Evolutionary conservation across 2,888 invertebrate species (phyloP).

Genomic region (Tachina lurida): DNA sequence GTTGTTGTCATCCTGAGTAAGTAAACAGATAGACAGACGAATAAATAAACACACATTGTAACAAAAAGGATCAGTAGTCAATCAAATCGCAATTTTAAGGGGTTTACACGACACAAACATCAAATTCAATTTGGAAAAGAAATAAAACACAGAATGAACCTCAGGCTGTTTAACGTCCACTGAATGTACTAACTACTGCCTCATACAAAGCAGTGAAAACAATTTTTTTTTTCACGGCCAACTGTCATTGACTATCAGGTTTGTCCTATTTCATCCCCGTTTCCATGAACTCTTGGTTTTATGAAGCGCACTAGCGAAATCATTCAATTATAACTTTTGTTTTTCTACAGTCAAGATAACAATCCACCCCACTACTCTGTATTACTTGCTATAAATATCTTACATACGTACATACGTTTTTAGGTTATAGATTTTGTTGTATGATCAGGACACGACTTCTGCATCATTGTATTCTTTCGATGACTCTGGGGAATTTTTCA

Average conservation of each 20-base stretch:
- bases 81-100: conserved; percentile 81
- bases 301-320: conserved; percentile 64
- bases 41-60: conserved; percentile 41
- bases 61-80: conserved; percentile 77
- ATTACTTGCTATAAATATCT: conserved; percentile 13
- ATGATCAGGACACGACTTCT: conserved; percentile 38
- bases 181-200: conserved; percentile 25
- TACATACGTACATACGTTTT: conserved; percentile 55
- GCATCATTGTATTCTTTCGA: conserved; percentile 11
- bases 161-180: conserved; percentile 50
- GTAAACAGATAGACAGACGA: conserved; percentile 47
- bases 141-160: conserved; percentile 40
- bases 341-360: conserved; percentile 39
- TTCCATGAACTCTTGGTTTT: not conserved
- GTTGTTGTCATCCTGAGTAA: conserved; percentile 63
- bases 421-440: not conserved
- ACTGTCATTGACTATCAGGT: conserved; percentile 65
- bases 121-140: conserved; percentile 53
- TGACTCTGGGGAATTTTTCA: conserved; percentile 70
- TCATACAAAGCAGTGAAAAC: conserved; percentile 6
- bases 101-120: conserved; percentile 73
- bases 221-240: conserved; percentile 66
- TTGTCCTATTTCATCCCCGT: conserved; percentile 31
- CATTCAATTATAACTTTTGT: conserved; percentile 51
- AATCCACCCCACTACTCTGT: conserved; percentile 25